A percentile compares a stretch with the other conserved stretches of the same genome.
Evolutionary conservation across 2,113 vertebrate genomes (phyloP).

Genomic region (Orthonyx spaldingii): DNA sequence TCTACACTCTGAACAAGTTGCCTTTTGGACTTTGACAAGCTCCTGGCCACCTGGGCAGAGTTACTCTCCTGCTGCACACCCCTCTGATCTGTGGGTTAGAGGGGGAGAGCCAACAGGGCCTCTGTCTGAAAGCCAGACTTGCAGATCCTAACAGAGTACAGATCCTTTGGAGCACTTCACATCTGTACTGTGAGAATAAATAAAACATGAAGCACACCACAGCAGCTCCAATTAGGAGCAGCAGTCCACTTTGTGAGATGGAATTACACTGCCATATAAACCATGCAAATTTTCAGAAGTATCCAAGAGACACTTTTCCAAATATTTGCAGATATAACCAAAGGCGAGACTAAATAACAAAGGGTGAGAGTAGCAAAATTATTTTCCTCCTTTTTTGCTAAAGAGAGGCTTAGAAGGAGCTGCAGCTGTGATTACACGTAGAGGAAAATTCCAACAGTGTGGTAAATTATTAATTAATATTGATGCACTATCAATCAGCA

Average conservation of each 20-base stretch:
- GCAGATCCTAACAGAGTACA: neutral
- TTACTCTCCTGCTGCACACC: neutral
- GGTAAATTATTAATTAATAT: slow-evolving; percentile 74
- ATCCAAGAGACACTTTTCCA: neutral
- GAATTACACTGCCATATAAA: neutral
- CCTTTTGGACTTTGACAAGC: neutral
- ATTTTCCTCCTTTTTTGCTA: neutral
- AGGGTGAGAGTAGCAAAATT: neutral
- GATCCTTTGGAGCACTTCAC: neutral
- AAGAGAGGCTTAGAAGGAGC: slow-evolving; percentile 1
- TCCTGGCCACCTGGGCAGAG: neutral
- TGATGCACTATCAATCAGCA: slow-evolving; percentile 50
- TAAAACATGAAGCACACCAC: neutral
- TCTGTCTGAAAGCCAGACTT: neutral
- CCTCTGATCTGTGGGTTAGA: accelerated
- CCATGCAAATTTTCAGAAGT: neutral
- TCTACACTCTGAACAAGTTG: neutral
- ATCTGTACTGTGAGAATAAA: neutral
- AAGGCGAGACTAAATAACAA: neutral
- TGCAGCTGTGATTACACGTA: slow-evolving; percentile 63
- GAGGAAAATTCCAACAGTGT: slow-evolving; percentile 47
- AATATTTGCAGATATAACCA: neutral
- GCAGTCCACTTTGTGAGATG: neutral
- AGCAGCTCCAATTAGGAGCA: neutral
- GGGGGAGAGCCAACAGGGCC: neutral